Percentiles rank a stretch among this genome's conserved stretches.
These are phyloP conservation scores for Tetranychus truncatus DNA, from an alignment of 2,888 invertebrate genomes.

Conservation along the genomic window DNA sequence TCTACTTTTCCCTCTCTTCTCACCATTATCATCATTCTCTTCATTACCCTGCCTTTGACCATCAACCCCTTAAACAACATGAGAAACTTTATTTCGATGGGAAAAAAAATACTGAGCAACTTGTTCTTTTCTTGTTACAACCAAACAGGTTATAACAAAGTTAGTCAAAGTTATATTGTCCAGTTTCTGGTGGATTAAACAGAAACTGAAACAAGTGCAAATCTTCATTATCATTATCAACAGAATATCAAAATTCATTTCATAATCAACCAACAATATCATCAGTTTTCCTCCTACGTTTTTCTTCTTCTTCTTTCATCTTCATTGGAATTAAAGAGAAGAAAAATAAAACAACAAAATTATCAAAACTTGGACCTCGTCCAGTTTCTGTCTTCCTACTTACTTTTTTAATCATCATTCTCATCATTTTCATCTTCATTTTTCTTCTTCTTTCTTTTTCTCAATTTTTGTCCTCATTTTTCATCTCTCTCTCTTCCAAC, in stretches of 20 bases:
- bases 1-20: background rate
- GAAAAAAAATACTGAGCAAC: background rate
- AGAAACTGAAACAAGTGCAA: background rate
- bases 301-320: background rate
- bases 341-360: background rate
- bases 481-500: background rate
- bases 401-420: background rate
- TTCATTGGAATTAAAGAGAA: background rate
- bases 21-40: background rate
- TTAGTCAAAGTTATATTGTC: background rate
- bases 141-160: background rate
- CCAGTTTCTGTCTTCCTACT: background rate
- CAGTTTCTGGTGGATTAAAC: background rate
- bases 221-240: background rate
- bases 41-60: background rate
- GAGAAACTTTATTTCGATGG: background rate
- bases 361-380: background rate
- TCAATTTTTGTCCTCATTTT: background rate
- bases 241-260: background rate
- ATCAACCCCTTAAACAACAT: slow-evolving; percentile 1
- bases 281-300: no score
- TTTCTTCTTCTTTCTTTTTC: background rate
- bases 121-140: background rate
- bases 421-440: background rate
- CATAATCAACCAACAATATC: no score